phyloP scores from a whole-genome alignment of 1,140 invertebrate species.

The Drosophila albomicans region DNA sequence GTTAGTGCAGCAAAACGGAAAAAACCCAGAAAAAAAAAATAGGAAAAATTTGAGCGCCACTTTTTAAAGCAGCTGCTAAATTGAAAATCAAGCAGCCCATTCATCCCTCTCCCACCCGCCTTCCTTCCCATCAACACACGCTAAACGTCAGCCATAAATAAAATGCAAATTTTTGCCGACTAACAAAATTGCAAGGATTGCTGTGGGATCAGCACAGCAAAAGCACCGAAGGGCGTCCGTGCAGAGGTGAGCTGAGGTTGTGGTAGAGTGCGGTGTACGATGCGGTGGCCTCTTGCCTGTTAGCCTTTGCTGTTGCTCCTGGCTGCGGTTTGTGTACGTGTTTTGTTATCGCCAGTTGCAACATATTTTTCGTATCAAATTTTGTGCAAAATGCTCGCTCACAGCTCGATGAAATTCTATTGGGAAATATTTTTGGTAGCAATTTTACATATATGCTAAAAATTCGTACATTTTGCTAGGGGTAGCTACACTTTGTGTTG shows the following conservation, averaged over 20 bases:
- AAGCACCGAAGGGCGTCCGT: neutral
- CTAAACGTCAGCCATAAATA: constrained; percentile 81
- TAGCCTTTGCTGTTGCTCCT: constrained; percentile 30
- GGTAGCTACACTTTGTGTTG: neutral
- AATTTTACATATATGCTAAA: constrained; percentile 24
- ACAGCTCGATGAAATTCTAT: constrained; percentile 76
- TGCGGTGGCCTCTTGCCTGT: neutral
- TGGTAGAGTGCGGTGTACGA: neutral
- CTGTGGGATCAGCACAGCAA: constrained; percentile 11
- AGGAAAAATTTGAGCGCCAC: constrained; percentile 65
- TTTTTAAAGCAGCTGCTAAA: constrained; percentile 71
- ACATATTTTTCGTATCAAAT: constrained; percentile 79
- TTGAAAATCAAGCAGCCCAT: constrained; percentile 47
- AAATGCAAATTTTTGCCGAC: constrained; percentile 62
- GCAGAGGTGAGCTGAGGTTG: constrained; percentile 18
- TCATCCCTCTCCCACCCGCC: neutral
- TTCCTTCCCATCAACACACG: constrained; percentile 30
- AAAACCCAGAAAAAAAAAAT: constrained; percentile 29
- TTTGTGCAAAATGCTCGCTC: constrained; percentile 74
- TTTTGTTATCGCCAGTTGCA: constrained; percentile 66
- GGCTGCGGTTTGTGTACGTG: constrained; percentile 60
- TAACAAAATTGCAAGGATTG: constrained; percentile 72
- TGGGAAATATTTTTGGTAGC: constrained; percentile 62
- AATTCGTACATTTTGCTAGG: neutral
- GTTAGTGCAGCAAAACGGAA: constrained; percentile 50